phyloP scores from a whole-genome alignment of 2,113 vertebrate species.

The Ochotona curzoniae region DNA sequence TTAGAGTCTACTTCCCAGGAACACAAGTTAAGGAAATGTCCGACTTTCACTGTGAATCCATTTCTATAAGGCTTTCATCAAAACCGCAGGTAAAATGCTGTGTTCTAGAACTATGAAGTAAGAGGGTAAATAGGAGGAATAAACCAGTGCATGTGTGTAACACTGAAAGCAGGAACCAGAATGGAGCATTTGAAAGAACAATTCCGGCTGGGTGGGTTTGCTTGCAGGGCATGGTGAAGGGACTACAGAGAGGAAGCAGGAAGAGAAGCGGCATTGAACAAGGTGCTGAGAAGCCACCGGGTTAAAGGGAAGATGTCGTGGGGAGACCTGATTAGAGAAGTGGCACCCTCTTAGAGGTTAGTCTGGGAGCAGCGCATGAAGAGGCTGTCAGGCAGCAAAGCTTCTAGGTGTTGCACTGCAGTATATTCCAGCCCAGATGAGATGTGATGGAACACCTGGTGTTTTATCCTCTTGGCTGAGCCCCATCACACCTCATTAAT shows the following conservation, averaged over 20 bases:
- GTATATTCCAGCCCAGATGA: not conserved
- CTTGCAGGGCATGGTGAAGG: not conserved
- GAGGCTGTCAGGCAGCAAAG: conserved; percentile 45
- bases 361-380: not conserved
- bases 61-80: not conserved
- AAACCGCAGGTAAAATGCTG: conserved; percentile 21
- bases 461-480: conserved; percentile 44
- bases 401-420: not conserved
- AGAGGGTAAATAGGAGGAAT: not conserved
- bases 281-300: not conserved
- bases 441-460: conserved; percentile 49
- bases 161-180: not conserved
- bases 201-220: not conserved
- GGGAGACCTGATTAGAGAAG: not conserved
- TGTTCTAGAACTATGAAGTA: not conserved
- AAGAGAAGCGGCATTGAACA: not conserved
- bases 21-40: not conserved
- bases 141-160: not conserved
- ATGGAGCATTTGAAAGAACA: not conserved
- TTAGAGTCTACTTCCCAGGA: conserved; percentile 2
- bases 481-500: conserved; percentile 69
- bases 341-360: not conserved
- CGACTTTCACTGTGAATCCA: not conserved
- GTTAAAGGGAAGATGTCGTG: conserved; percentile 11
- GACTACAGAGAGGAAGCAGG: not conserved